Evolutionary conservation across 2,797 vertebrate genomes (phyloP).

Genomic region (Coregonus ussuriensis): DNA sequence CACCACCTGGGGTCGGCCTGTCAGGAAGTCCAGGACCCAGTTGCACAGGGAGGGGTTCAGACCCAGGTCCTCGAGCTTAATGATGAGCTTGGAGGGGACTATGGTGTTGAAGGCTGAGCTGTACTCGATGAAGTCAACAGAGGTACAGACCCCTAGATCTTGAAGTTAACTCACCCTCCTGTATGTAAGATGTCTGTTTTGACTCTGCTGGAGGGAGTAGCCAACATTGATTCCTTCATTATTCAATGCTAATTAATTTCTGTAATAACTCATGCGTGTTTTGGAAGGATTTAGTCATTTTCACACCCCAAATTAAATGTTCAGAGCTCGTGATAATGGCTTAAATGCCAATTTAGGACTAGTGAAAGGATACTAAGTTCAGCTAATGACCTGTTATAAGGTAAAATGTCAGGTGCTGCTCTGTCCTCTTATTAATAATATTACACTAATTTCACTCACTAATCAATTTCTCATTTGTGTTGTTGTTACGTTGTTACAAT

Average conservation of each 20-base stretch:
- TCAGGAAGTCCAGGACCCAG: no score
- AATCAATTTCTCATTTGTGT: constrained; percentile 55
- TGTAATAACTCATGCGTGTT: constrained; percentile 52
- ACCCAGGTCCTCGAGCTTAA: no score
- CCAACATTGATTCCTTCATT: constrained; percentile 55
- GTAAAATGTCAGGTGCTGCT: constrained; percentile 4
- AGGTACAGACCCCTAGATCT: constrained; percentile 20
- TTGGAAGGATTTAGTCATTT: constrained; percentile 62
- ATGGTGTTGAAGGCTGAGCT: no score
- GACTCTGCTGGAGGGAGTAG: constrained; percentile 5
- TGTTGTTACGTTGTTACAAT: constrained; percentile 27
- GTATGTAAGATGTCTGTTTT: constrained; percentile 37
- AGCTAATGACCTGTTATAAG: constrained; percentile 55
- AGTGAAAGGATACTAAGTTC: constrained; percentile 41
- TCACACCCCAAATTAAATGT: constrained; percentile 55
- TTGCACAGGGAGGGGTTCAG: no score
- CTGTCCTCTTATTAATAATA: not conserved
- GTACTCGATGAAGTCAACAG: not conserved
- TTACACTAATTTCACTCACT: constrained; percentile 33
- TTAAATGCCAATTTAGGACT: constrained; percentile 61
- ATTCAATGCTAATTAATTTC: constrained; percentile 65
- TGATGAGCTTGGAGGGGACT: no score
- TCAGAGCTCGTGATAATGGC: constrained; percentile 32
- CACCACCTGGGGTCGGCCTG: no score
- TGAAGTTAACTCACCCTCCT: constrained; percentile 31